Base-by-base conservation (phyloP, 2,797 vertebrate genomes). In the Phyllotis vaccarum region DNA sequence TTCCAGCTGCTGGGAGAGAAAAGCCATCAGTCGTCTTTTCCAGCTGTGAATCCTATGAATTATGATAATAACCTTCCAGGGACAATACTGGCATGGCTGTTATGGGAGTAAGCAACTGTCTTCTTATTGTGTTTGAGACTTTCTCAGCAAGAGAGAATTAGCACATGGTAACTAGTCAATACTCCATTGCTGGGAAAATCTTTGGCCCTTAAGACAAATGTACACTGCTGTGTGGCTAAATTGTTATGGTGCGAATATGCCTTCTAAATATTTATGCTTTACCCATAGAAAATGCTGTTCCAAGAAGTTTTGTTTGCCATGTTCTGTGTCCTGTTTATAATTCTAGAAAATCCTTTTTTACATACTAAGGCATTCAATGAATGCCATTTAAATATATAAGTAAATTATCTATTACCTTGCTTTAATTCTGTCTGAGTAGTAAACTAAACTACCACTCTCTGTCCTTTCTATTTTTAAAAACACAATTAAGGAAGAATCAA, bases 401-500 rank as follows among this genome's bases (percentile, higher is more conserved):
- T 92, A 85, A 46, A 27, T 54, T 87, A 64, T 66, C 46, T 91
- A 89, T 92, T 52, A 91, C 21, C 93, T 21, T 74, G 66, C 80
- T 96, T 93, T 87, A 81, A 81, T 96, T 96, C 60, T 96, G n/a
- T 6, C 90, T 74, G 76, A 94, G 58, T 66, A 81, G 5, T 81
- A 37, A 89, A 76, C n/a, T 72, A 86, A 94, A 62, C 24, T 60
- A 40, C 37, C 52, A 17, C 22, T 68, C 37, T 66, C 34, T 29
- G 10, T 54, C 5, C 34, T n/a, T 86, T 87, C 83, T 96, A 86
- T 60, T 96, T 97, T 91, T n/a, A 27, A n/a, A 87, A 96, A 82
- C 76, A 93, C 31, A 94, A 86, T 89, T 92, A 96, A 88, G 29
- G 94, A 74, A 54, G 85, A 96, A 88, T 93, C 37, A 91, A 85